Evolutionary conservation across 2,888 invertebrate genomes (phyloP).

Genomic region (Dromius quadrimaculatus): DNA sequence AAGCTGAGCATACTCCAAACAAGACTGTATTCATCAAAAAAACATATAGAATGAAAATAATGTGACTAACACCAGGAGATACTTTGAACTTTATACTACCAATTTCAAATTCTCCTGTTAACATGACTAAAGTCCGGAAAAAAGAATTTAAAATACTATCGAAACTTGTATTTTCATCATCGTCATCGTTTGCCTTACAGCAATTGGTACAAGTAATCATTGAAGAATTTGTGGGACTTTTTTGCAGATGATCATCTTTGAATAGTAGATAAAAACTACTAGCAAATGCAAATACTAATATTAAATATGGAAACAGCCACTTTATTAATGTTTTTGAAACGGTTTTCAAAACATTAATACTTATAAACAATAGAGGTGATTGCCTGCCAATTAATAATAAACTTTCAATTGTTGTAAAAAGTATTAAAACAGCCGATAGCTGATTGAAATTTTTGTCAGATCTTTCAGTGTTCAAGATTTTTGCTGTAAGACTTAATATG

Average conservation of each 20-base stretch:
- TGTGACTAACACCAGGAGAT: slow-evolving; percentile 8
- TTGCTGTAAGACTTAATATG: slow-evolving; percentile 31
- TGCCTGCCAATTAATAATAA: slow-evolving; percentile 36
- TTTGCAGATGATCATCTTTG: slow-evolving; percentile 1
- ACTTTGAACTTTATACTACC: slow-evolving; percentile 21
- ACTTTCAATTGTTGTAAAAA: slow-evolving; percentile 33
- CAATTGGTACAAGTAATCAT: not conserved
- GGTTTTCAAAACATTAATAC: slow-evolving; percentile 39
- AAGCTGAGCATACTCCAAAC: slow-evolving; percentile 44
- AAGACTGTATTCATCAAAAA: slow-evolving; percentile 47
- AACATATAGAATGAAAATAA: slow-evolving; percentile 35
- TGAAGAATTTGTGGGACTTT: not conserved
- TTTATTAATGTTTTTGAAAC: slow-evolving; percentile 34
- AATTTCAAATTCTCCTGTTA: slow-evolving; percentile 43
- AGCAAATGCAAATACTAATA: slow-evolving; percentile 40
- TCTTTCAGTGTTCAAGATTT: slow-evolving; percentile 5
- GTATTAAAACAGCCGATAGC: slow-evolving; percentile 34
- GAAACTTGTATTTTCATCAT: not conserved
- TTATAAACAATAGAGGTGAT: slow-evolving; percentile 43
- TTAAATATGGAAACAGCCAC: slow-evolving; percentile 39
- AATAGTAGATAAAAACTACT: slow-evolving; percentile 40
- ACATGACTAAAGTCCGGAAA: slow-evolving; percentile 36
- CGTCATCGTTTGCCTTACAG: not conserved
- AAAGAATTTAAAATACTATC: slow-evolving; percentile 13
- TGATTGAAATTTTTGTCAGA: slow-evolving; percentile 25